Evolutionary conservation across 2,113 vertebrate genomes (phyloP).

Genomic region (Python bivittatus): DNA sequence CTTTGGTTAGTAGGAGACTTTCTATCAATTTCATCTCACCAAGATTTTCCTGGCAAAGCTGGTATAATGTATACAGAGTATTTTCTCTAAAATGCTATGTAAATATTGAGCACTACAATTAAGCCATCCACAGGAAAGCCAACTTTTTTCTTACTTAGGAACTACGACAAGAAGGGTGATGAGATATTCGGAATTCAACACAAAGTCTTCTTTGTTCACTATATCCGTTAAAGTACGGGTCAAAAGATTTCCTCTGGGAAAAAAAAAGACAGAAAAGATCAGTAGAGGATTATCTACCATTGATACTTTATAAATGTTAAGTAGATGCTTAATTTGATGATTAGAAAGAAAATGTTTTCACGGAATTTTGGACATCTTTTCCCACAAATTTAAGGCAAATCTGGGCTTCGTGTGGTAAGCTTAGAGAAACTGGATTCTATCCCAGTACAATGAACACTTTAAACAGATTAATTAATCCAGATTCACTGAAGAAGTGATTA

Average conservation of each 20-base stretch:
- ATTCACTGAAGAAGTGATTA: background rate
- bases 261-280: background rate
- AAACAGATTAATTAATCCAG: background rate
- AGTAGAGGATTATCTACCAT: background rate
- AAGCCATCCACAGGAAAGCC: background rate
- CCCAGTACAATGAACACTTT: background rate
- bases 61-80: background rate
- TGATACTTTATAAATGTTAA: background rate
- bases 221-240: slow-evolving; percentile 83
- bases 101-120: background rate
- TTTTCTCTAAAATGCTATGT: background rate
- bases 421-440: background rate
- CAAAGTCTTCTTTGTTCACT: slow-evolving; percentile 90
- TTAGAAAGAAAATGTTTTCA: background rate
- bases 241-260: slow-evolving; percentile 82
- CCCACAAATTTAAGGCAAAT: background rate
- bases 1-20: background rate
- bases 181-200: slow-evolving; percentile 91
- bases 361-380: background rate
- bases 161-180: slow-evolving; percentile 91
- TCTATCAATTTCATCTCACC: background rate
- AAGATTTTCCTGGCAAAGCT: background rate
- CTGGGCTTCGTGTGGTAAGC: background rate
- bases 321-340: background rate
- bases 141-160: slow-evolving; percentile 79